Conservation (phyloP, 2,888 invertebrate genomes). For the Endomychus coccineus region DNA sequence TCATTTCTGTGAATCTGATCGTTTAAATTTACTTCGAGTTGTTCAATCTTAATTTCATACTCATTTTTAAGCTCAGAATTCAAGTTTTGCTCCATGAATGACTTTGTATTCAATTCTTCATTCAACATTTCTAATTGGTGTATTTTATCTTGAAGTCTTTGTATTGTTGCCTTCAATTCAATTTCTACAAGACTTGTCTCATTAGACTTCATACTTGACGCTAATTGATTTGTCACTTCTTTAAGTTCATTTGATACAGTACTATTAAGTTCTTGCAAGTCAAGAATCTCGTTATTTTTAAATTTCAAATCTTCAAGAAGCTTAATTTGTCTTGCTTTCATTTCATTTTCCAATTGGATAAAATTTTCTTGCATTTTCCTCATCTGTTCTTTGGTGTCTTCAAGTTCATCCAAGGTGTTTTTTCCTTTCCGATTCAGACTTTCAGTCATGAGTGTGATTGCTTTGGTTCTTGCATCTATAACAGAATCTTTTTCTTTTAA, state of each 20-base stretch:
- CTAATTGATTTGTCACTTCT: constrained; percentile 61
- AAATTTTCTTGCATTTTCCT: constrained; percentile 73
- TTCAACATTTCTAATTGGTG: too few relatives aligned
- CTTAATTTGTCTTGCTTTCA: constrained; percentile 50
- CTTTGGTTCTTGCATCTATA: constrained; percentile 72
- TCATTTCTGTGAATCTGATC: constrained; percentile 12
- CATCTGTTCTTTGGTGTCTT: constrained; percentile 76
- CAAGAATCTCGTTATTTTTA: constrained; percentile 33
- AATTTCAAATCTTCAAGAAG: constrained; percentile 31
- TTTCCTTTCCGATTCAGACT: constrained; percentile 65
- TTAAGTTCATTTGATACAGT: constrained; percentile 35
- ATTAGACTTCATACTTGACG: constrained; percentile 4
- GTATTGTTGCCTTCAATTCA: too few relatives aligned
- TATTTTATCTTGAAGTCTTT: too few relatives aligned
- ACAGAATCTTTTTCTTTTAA: constrained; percentile 77
- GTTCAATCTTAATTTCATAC: constrained; percentile 30
- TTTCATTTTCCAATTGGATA: constrained; percentile 59
- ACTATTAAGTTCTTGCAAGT: constrained; percentile 25
- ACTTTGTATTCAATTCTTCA: too few relatives aligned
- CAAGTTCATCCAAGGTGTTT: constrained; percentile 62
- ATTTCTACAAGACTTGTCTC: too few relatives aligned
- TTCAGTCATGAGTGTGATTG: constrained; percentile 68
- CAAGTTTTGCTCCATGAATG: too few relatives aligned
- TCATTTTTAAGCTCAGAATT: constrained; percentile 15
- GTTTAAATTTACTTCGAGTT: constrained; percentile 23